A percentile compares a stretch with the other conserved stretches of the same genome.
phyloP scores from a whole-genome alignment of 2,797 vertebrate species.

The Eurystomus glaucurus region DNA sequence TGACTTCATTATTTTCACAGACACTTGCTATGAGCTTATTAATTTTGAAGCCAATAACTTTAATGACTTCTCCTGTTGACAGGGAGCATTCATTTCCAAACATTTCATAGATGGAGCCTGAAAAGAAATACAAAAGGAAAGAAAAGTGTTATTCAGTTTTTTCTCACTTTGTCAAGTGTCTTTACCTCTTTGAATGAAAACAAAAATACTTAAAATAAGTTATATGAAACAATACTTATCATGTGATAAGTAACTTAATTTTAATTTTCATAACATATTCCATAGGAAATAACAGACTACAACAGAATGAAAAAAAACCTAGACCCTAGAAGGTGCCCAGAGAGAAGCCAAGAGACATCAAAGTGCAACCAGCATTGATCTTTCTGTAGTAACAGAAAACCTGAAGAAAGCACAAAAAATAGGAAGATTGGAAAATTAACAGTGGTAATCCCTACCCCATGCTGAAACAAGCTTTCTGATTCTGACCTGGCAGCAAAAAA shows the following conservation, averaged over 20 bases:
- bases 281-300: not conserved
- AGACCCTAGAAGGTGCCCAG: not conserved
- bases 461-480: not conserved
- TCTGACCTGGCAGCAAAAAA: not conserved
- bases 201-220: not conserved
- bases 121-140: slow-evolving; percentile 42
- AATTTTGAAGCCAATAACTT: slow-evolving; percentile 87
- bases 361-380: not conserved
- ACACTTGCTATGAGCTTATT: slow-evolving; percentile 84
- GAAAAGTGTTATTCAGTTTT: not conserved
- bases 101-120: slow-evolving; percentile 87
- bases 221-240: not conserved
- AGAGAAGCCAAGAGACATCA: not conserved
- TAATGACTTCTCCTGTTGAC: slow-evolving; percentile 89
- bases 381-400: not conserved
- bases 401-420: not conserved
- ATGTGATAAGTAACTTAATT: not conserved
- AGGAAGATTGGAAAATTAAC: not conserved
- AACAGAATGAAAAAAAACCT: not conserved
- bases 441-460: not conserved
- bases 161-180: not conserved
- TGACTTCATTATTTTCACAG: slow-evolving; percentile 65
- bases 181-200: not conserved
- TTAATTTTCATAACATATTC: not conserved
- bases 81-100: slow-evolving; percentile 87